A percentile compares a stretch with the other conserved stretches of the same genome.
These are phyloP conservation scores for Apostichopus parvimensis DNA, from an alignment of 35 echinoderm and acorn worm genomes.

Conservation along the genomic window DNA sequence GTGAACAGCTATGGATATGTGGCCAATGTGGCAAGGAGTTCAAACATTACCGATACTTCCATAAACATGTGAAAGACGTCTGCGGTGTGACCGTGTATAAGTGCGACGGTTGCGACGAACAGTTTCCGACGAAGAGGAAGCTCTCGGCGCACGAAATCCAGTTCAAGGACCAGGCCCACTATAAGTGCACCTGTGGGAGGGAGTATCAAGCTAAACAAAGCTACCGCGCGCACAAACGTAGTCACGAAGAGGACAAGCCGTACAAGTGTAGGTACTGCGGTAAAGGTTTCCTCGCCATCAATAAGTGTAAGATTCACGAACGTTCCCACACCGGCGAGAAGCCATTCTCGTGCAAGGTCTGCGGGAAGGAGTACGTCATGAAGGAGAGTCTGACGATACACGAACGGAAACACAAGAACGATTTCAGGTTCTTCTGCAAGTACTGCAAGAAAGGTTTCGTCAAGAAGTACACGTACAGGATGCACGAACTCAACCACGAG, in stretches of 20 bases:
- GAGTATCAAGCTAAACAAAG: not conserved
- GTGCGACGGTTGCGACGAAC: slow-evolving; percentile 33
- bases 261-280: slow-evolving; percentile 43
- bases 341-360: slow-evolving; percentile 37
- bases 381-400: slow-evolving; percentile 36
- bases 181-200: not conserved
- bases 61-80: not conserved
- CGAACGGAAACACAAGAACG: slow-evolving; percentile 20
- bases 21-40: slow-evolving; percentile 30
- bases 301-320: slow-evolving; percentile 40
- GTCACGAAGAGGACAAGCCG: slow-evolving; percentile 41
- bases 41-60: slow-evolving; percentile 20
- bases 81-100: slow-evolving; percentile 4
- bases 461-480: slow-evolving; percentile 21
- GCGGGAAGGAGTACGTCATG: slow-evolving; percentile 40
- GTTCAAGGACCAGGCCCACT: slow-evolving; percentile 16
- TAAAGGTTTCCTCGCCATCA: slow-evolving; percentile 32
- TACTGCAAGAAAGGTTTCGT: slow-evolving; percentile 33
- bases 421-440: slow-evolving; percentile 30
- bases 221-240: slow-evolving; percentile 7
- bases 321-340: slow-evolving; percentile 48
- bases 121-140: slow-evolving; percentile 22
- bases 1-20: slow-evolving; percentile 21
- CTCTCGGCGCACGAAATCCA: slow-evolving; percentile 25
- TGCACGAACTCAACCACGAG: slow-evolving; percentile 36